These are phyloP conservation scores for Oncorhynchus mykiss DNA, from an alignment of 2,113 vertebrate species.

Conservation along the genomic window DNA sequence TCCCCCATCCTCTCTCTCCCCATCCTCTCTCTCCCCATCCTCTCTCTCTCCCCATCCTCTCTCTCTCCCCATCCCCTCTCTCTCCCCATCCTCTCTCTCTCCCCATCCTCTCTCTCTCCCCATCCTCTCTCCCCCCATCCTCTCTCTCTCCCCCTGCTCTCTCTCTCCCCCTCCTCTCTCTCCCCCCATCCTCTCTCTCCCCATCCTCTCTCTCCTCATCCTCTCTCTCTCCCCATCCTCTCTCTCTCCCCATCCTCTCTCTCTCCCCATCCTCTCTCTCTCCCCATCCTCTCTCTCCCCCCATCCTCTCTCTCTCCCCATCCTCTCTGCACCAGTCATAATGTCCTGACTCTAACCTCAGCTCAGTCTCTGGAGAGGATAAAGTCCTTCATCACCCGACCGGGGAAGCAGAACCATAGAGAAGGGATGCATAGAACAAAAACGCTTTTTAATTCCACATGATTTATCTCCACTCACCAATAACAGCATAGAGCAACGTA, in stretches of 20 bases:
- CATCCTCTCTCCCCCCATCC: background rate
- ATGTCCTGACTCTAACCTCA: constrained; percentile 11
- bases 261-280: background rate
- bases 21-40: no score
- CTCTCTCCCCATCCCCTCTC: constrained; percentile 4
- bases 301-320: background rate
- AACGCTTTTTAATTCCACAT: no score
- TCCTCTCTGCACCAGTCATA: constrained; percentile 41
- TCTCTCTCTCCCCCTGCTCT: constrained; percentile 18
- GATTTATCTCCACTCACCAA: background rate
- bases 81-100: constrained; percentile 1
- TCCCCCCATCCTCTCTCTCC: no score
- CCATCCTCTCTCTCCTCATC: background rate
- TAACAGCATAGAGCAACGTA: background rate
- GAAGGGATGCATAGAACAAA: background rate
- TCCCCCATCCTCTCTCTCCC: background rate
- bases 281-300: constrained; percentile 15
- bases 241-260: background rate
- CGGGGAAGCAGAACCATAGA: background rate
- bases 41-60: constrained; percentile 17
- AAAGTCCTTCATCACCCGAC: background rate
- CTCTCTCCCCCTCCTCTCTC: background rate
- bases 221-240: background rate
- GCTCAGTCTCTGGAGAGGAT: background rate
- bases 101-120: no score